Base-by-base conservation (phyloP, 2,113 vertebrate species). In the Apus apus region DNA sequence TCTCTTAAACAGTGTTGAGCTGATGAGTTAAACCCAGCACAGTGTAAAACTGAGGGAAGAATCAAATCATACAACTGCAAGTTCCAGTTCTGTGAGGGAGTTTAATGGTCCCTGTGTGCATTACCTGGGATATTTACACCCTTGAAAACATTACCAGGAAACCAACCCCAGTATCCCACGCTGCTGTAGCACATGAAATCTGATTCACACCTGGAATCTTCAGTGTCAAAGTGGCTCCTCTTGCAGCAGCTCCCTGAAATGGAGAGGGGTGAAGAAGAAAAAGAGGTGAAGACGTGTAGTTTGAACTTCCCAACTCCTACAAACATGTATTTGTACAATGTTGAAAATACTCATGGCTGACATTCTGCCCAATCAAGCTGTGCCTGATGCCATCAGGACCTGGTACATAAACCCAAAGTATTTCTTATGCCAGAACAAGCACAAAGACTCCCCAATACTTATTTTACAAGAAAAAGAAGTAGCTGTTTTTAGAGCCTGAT, bases 171-270 rank as follows among this genome's bases (percentile, higher is more conserved):
- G 95, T 94, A 22, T 71, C 73, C 40, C 98, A 91, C 58, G 97
- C 98, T 51, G 96, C 88, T 54, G 87, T 66, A 3, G 91, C 53
- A 8, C 36, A 30, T 34, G 96, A 98, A 40, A 94, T 82, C 93
- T 91, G 34, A 30, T 91, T 97, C 85, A 98, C 90, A 68, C 70
- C 46, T 38, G 97, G 93, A 86, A 94, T 96, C 11, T 76, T 92
- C 11, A 98, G 88, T 6, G 76, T 96, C 4, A 94, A 93, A 54
- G 98, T 58, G 20, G 78, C 89, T 34, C 97, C 98, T 53, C 92
- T 86, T 46, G 72, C 66, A 48, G 96, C 93, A 77, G 98, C 98
- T 73, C 95, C 97, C 98, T 98, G 22, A 61, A 95, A 50, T 20
- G 56, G 83, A 54, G 34, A 58, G 36, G n/a, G 23, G 20, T 34